Conservation (phyloP, 1,140 invertebrate genomes). For the Drosophila pallidifrons region DNA sequence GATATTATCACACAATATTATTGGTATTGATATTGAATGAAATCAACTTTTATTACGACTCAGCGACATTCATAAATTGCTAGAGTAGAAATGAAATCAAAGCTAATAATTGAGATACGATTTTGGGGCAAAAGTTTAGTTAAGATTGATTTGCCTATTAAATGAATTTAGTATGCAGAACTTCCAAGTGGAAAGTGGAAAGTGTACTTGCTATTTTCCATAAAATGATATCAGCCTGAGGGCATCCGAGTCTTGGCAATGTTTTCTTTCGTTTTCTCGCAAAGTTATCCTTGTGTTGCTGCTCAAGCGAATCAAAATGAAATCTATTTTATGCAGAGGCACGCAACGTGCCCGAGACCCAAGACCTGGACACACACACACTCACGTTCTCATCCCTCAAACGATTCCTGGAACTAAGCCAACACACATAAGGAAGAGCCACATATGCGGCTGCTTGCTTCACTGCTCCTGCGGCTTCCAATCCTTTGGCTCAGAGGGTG, state of each 20-base stretch:
- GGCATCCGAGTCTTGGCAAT: slow-evolving; percentile 2
- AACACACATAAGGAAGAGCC: slow-evolving; percentile 45
- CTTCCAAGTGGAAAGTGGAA: background rate
- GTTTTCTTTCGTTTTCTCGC: slow-evolving; percentile 11
- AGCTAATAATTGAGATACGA: slow-evolving; percentile 4
- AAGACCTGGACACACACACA: background rate
- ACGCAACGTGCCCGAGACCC: slow-evolving; percentile 49
- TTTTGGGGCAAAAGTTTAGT: background rate
- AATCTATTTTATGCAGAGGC: slow-evolving; percentile 81
- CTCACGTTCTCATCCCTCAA: background rate
- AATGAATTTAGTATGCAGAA: slow-evolving; percentile 13
- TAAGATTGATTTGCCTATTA: slow-evolving; percentile 11
- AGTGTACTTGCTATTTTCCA: slow-evolving; percentile 2
- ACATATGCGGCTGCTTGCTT: slow-evolving; percentile 40
- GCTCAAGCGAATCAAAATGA: slow-evolving; percentile 69
- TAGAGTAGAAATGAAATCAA: background rate
- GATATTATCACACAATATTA: background rate
- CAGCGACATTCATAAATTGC: background rate
- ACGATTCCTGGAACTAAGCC: slow-evolving; percentile 44
- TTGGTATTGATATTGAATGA: background rate
- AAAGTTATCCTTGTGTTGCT: slow-evolving; percentile 31
- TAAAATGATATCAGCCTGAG: background rate
- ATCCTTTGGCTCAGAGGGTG: slow-evolving; percentile 32
- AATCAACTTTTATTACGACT: slow-evolving; percentile 7
- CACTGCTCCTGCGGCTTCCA: slow-evolving; percentile 42